phyloP scores from a whole-genome alignment of 2,888 invertebrate genomes.

The Drosophila parthenogenetica region DNA sequence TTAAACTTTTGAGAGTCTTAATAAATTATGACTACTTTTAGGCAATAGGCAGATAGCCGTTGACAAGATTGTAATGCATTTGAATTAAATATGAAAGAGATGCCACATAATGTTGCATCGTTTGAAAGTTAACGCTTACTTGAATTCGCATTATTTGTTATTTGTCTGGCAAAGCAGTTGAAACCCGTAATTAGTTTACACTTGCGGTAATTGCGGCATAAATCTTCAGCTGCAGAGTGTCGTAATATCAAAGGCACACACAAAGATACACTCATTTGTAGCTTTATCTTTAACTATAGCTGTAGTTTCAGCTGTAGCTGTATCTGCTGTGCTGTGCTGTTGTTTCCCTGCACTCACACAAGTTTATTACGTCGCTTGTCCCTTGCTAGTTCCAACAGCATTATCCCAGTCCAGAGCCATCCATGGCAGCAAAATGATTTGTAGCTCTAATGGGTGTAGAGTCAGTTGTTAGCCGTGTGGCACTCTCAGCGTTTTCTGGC shows the following conservation, averaged over 20 bases:
- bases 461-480: slow-evolving; percentile 43
- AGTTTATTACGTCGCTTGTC: slow-evolving; percentile 57
- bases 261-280: slow-evolving; percentile 24
- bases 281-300: slow-evolving; percentile 11
- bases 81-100: slow-evolving; percentile 25
- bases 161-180: slow-evolving; percentile 37
- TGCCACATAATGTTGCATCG: slow-evolving; percentile 16
- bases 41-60: neutral
- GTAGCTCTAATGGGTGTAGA: slow-evolving; percentile 64
- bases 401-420: slow-evolving; percentile 37
- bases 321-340: slow-evolving; percentile 39
- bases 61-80: slow-evolving; percentile 14
- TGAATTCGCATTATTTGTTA: slow-evolving; percentile 39
- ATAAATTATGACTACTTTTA: slow-evolving; percentile 12
- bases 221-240: slow-evolving; percentile 73
- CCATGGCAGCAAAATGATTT: slow-evolving; percentile 72
- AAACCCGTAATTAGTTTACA: slow-evolving; percentile 81
- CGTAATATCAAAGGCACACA: slow-evolving; percentile 61
- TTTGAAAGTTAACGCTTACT: slow-evolving; percentile 49
- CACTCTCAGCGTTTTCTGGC: slow-evolving; percentile 36
- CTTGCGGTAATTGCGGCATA: slow-evolving; percentile 81
- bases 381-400: slow-evolving; percentile 49
- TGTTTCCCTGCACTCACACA: slow-evolving; percentile 46
- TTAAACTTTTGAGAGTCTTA: neutral
- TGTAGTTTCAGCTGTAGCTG: slow-evolving; percentile 3